These are phyloP conservation scores for Bombylius major DNA, from an alignment of 2,888 invertebrate genomes.

Conservation along the genomic window DNA sequence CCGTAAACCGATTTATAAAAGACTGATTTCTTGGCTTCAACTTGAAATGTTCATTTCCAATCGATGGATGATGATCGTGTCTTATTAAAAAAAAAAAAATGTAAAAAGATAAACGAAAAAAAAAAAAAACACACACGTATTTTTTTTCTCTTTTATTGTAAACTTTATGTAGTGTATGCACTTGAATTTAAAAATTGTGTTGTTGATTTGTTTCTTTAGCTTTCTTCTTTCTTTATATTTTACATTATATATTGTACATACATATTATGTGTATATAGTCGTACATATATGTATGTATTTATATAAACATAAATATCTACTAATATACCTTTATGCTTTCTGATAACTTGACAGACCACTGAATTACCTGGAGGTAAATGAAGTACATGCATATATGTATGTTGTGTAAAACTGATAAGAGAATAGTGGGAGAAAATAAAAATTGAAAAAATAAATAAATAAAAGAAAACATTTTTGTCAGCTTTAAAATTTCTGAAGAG, in stretches of 20 bases:
- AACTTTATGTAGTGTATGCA: background rate
- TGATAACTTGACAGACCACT: background rate
- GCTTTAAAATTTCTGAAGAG: no score
- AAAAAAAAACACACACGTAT: no score
- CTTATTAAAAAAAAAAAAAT: background rate
- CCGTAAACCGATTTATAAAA: conserved; percentile 4
- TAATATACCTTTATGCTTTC: no score
- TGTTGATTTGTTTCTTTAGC: background rate
- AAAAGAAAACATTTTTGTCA: no score
- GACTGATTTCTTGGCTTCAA: conserved; percentile 4
- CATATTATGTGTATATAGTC: no score
- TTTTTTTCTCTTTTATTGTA: no score
- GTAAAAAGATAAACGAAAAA: background rate
- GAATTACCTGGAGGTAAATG: background rate
- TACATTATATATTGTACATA: background rate
- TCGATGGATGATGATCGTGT: background rate
- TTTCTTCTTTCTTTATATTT: background rate
- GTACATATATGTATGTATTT: no score
- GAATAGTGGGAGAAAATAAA: background rate
- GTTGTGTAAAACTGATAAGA: background rate
- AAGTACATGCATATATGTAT: no score
- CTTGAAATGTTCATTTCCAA: conserved; percentile 1
- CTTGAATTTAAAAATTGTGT: background rate
- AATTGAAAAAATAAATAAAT: no score
- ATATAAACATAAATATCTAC: no score